Evolutionary conservation across 64 coral and sea anemone species (phyloP), one percentile per base, ranked within the genome.

Genomic region (Stichodactyla helianthus): DNA sequence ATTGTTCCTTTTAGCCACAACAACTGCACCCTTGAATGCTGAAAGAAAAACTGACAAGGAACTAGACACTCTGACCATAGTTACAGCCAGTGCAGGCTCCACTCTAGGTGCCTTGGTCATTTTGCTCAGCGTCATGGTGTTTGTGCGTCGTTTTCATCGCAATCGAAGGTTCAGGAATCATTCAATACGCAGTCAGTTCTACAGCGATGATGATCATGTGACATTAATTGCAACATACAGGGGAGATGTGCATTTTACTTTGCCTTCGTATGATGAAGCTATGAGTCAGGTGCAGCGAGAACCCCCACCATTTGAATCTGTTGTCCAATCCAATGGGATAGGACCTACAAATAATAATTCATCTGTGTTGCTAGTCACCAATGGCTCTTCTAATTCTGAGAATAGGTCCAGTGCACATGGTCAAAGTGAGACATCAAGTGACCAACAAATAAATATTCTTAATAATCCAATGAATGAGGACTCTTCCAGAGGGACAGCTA

Each of bases 241-340:
- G 0, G 89, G 91, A 9, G 94, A 95, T 63, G 87, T 97, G 10
- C 94, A 97, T 56, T 97, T 97, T 77, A 80, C 86, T 65, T 81
- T 97, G 65, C 94, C 94, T 22, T 97, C 94, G 0, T 97, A 97
- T 70, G 94, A 97, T 53, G 94, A 97, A 50, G 94, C 94, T 52
- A 90, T 97, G 35, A 93, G 61, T 67, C 88, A 97, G 79, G 91
- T 93, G 5, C 71, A 97, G 70, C 79, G 87, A 60, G 87, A 68
- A 0, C 94, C 94, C 0, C 94, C 94, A 11, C 64, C 94, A 18
- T 97, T 97, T 90, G 94, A 97, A 44, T 88, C 88, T 10, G 94
- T 97, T 4, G 86, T 97, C 16, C 79, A 77, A 63, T 25, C 9
- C 2, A 79, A 90, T 79, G 19, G n/a, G 85, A 18, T 16, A 19